These are phyloP conservation scores for Anthonomus grandis DNA, from an alignment of 1,140 invertebrate species.

Conservation along the genomic window DNA sequence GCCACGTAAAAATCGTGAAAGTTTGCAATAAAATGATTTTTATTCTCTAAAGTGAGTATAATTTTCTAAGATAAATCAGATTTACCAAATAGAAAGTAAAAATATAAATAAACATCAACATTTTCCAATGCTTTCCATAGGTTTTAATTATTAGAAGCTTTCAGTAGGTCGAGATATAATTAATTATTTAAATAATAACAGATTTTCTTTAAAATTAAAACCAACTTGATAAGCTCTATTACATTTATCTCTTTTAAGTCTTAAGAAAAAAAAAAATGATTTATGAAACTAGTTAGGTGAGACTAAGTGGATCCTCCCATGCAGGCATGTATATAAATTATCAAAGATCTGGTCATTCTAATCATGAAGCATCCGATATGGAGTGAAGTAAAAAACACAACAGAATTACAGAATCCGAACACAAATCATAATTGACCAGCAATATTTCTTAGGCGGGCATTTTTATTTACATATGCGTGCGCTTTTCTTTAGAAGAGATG, in stretches of 20 bases:
- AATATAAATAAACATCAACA: too few relatives aligned
- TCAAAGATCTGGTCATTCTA: conserved; percentile 21
- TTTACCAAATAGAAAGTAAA: too few relatives aligned
- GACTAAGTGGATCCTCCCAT: conserved; percentile 4
- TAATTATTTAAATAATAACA: not conserved
- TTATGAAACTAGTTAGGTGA: conserved; percentile 9
- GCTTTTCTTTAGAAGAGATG: conserved; percentile 41
- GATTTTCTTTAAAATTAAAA: not conserved
- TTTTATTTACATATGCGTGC: conserved; percentile 42
- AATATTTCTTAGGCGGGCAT: conserved; percentile 36
- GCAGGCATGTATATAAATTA: conserved; percentile 21
- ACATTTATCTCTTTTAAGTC: not conserved
- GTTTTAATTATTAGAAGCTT: too few relatives aligned
- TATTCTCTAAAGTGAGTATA: too few relatives aligned
- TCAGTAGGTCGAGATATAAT: too few relatives aligned
- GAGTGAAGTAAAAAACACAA: conserved; percentile 13
- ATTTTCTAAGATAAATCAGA: too few relatives aligned
- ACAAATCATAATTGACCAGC: conserved; percentile 44
- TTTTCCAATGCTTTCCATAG: too few relatives aligned
- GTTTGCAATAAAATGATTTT: too few relatives aligned
- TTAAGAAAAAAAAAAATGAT: conserved; percentile 11
- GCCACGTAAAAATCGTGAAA: too few relatives aligned
- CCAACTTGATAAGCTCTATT: conserved; percentile 4
- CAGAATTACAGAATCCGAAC: conserved; percentile 16
- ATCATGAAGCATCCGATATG: conserved; percentile 19